phyloP scores from a whole-genome alignment of 2,888 invertebrate genomes.

The Euzophera pinguis region DNA sequence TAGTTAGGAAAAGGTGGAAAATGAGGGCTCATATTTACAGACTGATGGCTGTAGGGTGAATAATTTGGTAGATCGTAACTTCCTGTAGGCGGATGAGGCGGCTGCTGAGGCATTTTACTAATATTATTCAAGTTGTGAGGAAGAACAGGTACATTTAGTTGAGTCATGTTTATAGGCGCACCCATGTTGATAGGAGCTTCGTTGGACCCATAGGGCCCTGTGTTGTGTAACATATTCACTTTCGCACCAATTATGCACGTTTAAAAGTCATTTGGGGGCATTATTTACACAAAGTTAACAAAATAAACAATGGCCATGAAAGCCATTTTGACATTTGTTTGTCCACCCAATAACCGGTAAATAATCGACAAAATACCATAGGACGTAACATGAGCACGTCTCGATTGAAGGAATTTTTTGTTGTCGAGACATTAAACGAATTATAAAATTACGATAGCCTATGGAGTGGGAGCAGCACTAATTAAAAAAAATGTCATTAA shows the following conservation, averaged over 20 bases:
- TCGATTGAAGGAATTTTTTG: no score
- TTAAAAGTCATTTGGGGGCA: slow-evolving; percentile 26
- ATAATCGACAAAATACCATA: slow-evolving; percentile 10
- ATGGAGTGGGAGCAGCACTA: no score
- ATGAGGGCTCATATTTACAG: slow-evolving; percentile 39
- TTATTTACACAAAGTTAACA: slow-evolving; percentile 31
- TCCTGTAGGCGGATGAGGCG: slow-evolving; percentile 32
- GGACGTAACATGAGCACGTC: background rate
- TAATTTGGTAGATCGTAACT: slow-evolving; percentile 49
- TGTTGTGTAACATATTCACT: slow-evolving; percentile 62
- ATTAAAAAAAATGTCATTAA: background rate
- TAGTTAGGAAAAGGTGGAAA: slow-evolving; percentile 45
- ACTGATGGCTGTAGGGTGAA: slow-evolving; percentile 38
- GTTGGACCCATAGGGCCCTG: slow-evolving; percentile 55
- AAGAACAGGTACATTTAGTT: slow-evolving; percentile 43
- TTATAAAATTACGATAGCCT: background rate
- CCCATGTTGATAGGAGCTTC: slow-evolving; percentile 55
- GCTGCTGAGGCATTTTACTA: slow-evolving; percentile 45
- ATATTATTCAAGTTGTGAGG: slow-evolving; percentile 52
- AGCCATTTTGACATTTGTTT: slow-evolving; percentile 61
- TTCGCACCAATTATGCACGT: slow-evolving; percentile 22
- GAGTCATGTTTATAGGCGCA: slow-evolving; percentile 48
- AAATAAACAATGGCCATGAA: slow-evolving; percentile 50
- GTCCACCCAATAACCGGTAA: slow-evolving; percentile 23
- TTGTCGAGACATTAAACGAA: no score